These are phyloP conservation scores for Rhodinocichla rosea DNA, from an alignment of 2,113 vertebrate genomes.

Conservation along the genomic window DNA sequence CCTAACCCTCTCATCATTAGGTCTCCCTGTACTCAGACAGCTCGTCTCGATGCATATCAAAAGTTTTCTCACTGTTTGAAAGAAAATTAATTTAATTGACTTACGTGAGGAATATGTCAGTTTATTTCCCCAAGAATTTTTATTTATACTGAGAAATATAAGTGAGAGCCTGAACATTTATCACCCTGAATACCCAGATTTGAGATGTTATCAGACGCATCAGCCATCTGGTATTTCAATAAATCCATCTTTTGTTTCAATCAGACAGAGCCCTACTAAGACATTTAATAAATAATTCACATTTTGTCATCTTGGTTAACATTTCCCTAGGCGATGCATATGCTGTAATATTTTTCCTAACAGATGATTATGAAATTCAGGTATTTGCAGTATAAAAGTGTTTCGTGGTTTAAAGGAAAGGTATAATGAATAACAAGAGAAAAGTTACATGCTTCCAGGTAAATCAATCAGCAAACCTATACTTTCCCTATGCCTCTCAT, in stretches of 20 bases:
- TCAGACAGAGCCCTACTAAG: neutral
- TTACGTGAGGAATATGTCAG: neutral
- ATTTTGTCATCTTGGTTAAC: neutral
- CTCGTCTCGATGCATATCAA: neutral
- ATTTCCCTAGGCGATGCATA: neutral
- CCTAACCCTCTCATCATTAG: neutral
- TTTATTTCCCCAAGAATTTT: neutral
- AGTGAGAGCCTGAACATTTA: neutral
- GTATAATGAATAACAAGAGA: neutral
- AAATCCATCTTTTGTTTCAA: slow-evolving; percentile 1
- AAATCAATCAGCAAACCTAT: neutral
- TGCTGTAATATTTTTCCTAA: neutral
- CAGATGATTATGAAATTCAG: neutral
- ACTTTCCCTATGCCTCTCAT: neutral
- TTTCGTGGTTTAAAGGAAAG: neutral
- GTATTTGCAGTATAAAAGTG: neutral
- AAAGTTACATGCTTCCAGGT: neutral
- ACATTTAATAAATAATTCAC: slow-evolving; percentile 25
- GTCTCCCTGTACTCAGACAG: neutral
- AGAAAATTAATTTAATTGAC: neutral
- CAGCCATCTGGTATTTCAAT: neutral
- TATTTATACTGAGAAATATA: neutral
- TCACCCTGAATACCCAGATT: neutral
- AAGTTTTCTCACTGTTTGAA: neutral
- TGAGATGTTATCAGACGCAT: neutral